A percentile compares a stretch with the other conserved stretches of the same genome.
These are phyloP conservation scores for Trichacis sp. DNA, from an alignment of 2,888 invertebrate genomes.

Conservation along the genomic window DNA sequence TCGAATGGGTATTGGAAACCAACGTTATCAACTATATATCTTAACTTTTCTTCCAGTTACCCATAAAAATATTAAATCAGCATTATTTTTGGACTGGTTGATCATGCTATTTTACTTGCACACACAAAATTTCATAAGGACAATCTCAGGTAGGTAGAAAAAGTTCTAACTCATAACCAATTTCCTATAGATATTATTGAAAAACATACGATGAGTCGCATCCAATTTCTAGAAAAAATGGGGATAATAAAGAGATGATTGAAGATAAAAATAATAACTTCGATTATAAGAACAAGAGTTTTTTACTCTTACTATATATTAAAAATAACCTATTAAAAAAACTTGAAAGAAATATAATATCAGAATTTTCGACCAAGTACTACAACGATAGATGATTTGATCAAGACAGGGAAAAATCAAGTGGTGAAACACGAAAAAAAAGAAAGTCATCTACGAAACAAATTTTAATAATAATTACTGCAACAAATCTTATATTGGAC, in stretches of 20 bases:
- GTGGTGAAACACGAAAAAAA: neutral
- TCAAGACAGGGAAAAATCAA: neutral
- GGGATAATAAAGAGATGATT: too few relatives aligned
- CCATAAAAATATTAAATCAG: slow-evolving; percentile 13
- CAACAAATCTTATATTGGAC: neutral
- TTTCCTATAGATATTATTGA: slow-evolving; percentile 5
- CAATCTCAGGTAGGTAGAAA: slow-evolving; percentile 2
- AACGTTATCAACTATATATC: slow-evolving; percentile 9
- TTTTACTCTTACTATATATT: too few relatives aligned
- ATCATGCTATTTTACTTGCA: slow-evolving; percentile 8
- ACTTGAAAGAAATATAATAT: too few relatives aligned
- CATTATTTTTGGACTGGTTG: too few relatives aligned
- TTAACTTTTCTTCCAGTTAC: slow-evolving; percentile 11
- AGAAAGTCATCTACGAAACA: neutral
- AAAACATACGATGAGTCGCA: too few relatives aligned
- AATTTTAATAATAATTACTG: neutral
- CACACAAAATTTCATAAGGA: neutral
- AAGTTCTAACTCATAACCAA: slow-evolving; percentile 3
- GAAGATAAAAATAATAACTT: too few relatives aligned
- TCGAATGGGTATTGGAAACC: slow-evolving; percentile 17
- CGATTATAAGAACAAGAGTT: too few relatives aligned
- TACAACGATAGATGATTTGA: neutral
- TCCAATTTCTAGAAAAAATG: too few relatives aligned
- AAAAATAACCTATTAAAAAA: too few relatives aligned
- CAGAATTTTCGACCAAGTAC: too few relatives aligned